Evolutionary conservation across 2,113 vertebrate species (phyloP).

Genomic region (Megaleporinus macrocephalus): DNA sequence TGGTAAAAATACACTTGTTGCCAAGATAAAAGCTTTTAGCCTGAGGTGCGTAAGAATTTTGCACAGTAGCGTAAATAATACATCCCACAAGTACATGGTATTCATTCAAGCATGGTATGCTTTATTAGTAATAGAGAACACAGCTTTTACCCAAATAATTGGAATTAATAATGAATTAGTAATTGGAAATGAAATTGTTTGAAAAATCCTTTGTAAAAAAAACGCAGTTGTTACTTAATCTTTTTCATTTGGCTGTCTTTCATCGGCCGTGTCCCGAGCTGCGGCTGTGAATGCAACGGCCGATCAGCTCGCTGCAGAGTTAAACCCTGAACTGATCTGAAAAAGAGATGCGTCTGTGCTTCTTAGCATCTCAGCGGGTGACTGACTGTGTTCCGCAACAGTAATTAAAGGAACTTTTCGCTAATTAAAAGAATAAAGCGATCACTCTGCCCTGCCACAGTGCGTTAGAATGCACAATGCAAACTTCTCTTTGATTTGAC

Average conservation of each 20-base stretch:
- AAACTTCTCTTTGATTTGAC: slow-evolving; percentile 29
- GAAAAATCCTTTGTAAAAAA: no score
- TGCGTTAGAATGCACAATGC: slow-evolving; percentile 16
- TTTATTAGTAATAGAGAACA: no score
- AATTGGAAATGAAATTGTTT: no score
- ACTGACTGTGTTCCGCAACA: slow-evolving; percentile 29
- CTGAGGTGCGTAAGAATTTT: no score
- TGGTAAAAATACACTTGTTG: no score
- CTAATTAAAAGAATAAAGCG: slow-evolving; percentile 42
- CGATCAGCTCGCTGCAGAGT: slow-evolving; percentile 5
- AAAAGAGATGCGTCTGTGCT: slow-evolving; percentile 27
- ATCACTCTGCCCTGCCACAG: slow-evolving; percentile 5
- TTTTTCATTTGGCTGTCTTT: not conserved
- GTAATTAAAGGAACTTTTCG: slow-evolving; percentile 34
- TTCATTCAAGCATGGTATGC: no score
- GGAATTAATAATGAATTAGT: no score
- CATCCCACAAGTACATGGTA: no score
- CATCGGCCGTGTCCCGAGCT: not conserved
- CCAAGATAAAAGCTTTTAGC: no score
- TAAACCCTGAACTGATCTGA: not conserved
- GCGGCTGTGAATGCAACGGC: not conserved
- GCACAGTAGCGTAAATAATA: no score
- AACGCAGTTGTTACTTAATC: no score
- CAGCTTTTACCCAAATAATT: no score
- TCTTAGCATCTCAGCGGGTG: slow-evolving; percentile 29